These are phyloP conservation scores for Meiosimyza platycephala DNA, from an alignment of 2,888 invertebrate species.

Conservation along the genomic window DNA sequence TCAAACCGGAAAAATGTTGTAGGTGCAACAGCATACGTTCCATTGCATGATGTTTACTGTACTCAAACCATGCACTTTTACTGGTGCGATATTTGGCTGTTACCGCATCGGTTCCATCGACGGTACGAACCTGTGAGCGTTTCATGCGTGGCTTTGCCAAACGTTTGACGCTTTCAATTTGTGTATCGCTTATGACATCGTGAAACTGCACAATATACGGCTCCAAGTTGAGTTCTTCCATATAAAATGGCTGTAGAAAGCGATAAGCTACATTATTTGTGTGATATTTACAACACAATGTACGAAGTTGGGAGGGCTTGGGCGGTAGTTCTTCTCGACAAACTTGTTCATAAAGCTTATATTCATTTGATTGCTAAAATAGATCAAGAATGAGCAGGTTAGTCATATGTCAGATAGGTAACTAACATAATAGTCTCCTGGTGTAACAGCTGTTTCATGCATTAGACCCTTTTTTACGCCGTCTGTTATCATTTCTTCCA, in stretches of 20 bases:
- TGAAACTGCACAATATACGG: conserved; percentile 72
- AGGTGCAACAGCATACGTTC: conserved; percentile 73
- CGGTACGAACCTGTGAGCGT: conserved; percentile 77
- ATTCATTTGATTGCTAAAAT: conserved; percentile 50
- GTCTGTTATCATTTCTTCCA: conserved; percentile 79
- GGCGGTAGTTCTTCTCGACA: conserved; percentile 54
- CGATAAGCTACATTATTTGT: conserved; percentile 46
- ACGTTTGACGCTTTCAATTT: conserved; percentile 70
- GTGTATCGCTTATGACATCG: conserved; percentile 70
- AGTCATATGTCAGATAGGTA: neutral
- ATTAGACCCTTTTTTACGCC: conserved; percentile 54
- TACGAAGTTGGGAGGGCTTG: conserved; percentile 41
- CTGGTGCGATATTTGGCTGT: conserved; percentile 77
- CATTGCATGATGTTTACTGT: conserved; percentile 45
- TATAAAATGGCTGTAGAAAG: conserved; percentile 63
- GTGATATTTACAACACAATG: conserved; percentile 51
- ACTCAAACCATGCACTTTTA: conserved; percentile 70
- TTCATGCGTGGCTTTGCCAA: conserved; percentile 69
- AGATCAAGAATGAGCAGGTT: neutral
- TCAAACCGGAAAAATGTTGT: conserved; percentile 71
- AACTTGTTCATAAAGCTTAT: conserved; percentile 67
- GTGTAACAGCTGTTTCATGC: conserved; percentile 46
- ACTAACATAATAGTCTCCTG: conserved; percentile 51
- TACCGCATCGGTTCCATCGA: conserved; percentile 86
- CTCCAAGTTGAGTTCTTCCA: conserved; percentile 69